Conservation (phyloP, 2,888 invertebrate genomes). For the Ormyrus pomaceus region DNA sequence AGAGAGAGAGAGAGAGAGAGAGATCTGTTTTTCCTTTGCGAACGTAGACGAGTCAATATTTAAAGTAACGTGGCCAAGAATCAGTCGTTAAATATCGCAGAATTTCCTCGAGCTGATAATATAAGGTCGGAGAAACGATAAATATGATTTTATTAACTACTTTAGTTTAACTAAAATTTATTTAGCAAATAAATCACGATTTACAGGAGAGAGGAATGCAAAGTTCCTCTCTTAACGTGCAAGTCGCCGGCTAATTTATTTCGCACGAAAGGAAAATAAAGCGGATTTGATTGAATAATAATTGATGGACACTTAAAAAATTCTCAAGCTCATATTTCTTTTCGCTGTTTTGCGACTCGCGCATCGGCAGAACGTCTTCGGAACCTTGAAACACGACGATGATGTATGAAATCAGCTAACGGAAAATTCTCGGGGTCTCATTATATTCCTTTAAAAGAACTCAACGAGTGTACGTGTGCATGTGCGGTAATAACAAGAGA, state of each 20-base stretch:
- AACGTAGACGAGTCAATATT: not conserved
- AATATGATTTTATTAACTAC: not conserved
- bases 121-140: not conserved
- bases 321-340: not conserved
- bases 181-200: slow-evolving; percentile 3
- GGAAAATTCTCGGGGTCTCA: slow-evolving; percentile 44
- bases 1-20: not conserved
- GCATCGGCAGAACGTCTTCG: slow-evolving; percentile 13
- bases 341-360: slow-evolving; percentile 33
- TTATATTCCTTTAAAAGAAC: slow-evolving; percentile 27
- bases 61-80: slow-evolving; percentile 1
- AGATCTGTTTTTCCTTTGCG: no score
- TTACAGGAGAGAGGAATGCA: not conserved
- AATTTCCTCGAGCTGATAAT: not conserved
- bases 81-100: no score
- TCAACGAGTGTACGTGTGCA: no score
- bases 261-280: slow-evolving; percentile 4
- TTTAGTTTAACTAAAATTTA: not conserved
- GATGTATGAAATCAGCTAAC: slow-evolving; percentile 51
- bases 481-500: slow-evolving; percentile 12
- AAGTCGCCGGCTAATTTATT: no score
- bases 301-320: slow-evolving; percentile 31
- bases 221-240: not conserved
- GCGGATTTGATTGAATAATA: slow-evolving; percentile 23
- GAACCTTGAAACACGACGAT: slow-evolving; percentile 24